Conservation (phyloP, 2,888 invertebrate genomes). For the Eristalinus sepulchralis region DNA sequence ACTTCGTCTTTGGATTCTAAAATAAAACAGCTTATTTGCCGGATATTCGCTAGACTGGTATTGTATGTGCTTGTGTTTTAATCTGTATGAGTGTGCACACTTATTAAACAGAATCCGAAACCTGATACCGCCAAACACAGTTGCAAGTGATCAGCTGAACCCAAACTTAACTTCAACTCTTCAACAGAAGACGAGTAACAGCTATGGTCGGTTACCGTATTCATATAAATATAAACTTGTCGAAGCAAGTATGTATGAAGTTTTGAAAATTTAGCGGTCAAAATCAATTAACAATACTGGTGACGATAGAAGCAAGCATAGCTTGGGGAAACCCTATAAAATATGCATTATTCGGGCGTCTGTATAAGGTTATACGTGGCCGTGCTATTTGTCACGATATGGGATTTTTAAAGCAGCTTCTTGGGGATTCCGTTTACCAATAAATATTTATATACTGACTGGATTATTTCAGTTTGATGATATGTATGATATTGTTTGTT, state of each 20-base stretch:
- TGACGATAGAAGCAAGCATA: constrained; percentile 41
- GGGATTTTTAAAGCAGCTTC: background rate
- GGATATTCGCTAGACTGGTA: constrained; percentile 57
- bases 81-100: constrained; percentile 37
- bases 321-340: constrained; percentile 63
- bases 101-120: constrained; percentile 49
- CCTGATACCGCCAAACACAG: constrained; percentile 42
- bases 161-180: constrained; percentile 33
- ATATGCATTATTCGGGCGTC: constrained; percentile 31
- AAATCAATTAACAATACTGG: constrained; percentile 42
- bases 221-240: constrained; percentile 10
- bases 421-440: background rate
- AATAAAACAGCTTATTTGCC: constrained; percentile 58
- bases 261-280: constrained; percentile 48
- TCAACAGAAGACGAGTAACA: constrained; percentile 18
- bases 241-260: constrained; percentile 19
- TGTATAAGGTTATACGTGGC: constrained; percentile 3
- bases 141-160: constrained; percentile 50
- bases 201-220: constrained; percentile 5
- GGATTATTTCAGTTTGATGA: too few relatives aligned
- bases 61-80: constrained; percentile 33
- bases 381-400: constrained; percentile 32
- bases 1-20: constrained; percentile 65
- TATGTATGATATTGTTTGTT: background rate
- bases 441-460: background rate